A percentile compares a stretch with the other conserved stretches of the same genome.
Conservation (phyloP, 2,888 invertebrate genomes). For the Melinopterus prodromus region DNA sequence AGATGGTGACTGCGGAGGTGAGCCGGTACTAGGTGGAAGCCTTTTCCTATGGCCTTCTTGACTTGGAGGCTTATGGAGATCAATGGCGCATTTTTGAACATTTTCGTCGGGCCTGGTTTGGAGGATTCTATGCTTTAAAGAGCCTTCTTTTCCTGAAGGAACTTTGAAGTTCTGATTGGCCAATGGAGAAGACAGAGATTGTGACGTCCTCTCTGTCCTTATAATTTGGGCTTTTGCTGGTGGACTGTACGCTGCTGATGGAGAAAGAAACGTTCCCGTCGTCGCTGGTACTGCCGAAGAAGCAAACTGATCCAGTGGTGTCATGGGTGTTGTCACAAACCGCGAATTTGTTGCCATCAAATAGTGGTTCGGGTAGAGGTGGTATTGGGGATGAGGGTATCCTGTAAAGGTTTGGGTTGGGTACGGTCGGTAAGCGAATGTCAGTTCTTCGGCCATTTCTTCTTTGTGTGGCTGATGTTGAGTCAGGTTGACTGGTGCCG, state of each 20-base stretch:
- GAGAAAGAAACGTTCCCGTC: constrained; percentile 56
- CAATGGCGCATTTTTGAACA: constrained; percentile 24
- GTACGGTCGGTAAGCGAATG: constrained; percentile 51
- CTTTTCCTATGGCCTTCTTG: constrained; percentile 57
- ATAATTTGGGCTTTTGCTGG: constrained; percentile 42
- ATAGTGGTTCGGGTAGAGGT: constrained; percentile 51
- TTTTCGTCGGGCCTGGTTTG: constrained; percentile 62
- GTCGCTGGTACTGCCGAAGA: constrained; percentile 57
- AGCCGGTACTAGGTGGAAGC: constrained; percentile 54
- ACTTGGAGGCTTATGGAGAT: constrained; percentile 48
- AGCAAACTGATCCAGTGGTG: constrained; percentile 57
- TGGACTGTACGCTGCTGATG: constrained; percentile 51
- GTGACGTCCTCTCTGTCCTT: constrained; percentile 48
- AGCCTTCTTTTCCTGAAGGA: constrained; percentile 69
- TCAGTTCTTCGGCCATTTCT: constrained; percentile 38
- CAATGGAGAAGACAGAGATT: constrained; percentile 56
- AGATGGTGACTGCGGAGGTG: constrained; percentile 55
- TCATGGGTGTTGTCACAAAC: constrained; percentile 60
- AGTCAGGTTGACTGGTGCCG: constrained; percentile 59
- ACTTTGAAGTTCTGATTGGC: constrained; percentile 59
- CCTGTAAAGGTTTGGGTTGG: constrained; percentile 46
- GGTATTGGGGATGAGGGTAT: constrained; percentile 45
- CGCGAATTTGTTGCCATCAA: constrained; percentile 53
- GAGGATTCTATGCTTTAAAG: constrained; percentile 69
- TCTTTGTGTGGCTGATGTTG: constrained; percentile 47